Conservation (phyloP, 1,140 invertebrate species). For the Thaumetopoea pityocampa region DNA sequence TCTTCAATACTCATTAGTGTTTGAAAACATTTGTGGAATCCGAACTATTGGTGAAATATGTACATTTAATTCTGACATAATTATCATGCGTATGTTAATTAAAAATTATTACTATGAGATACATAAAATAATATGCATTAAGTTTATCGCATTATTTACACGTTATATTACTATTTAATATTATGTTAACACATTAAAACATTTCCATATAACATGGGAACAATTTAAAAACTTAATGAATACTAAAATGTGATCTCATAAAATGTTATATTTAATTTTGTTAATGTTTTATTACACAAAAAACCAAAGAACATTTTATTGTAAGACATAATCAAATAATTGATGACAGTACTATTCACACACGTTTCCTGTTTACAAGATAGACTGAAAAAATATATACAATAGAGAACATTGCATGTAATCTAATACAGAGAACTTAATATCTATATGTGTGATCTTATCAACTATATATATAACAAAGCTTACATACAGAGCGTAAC, state of each 20-base stretch:
- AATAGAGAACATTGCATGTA: slow-evolving; percentile 2
- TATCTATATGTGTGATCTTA: slow-evolving; percentile 37
- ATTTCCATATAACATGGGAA: too few relatives aligned
- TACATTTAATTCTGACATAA: background rate
- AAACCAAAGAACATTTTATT: slow-evolving; percentile 10
- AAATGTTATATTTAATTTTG: slow-evolving; percentile 17
- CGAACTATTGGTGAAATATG: too few relatives aligned
- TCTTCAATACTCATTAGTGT: too few relatives aligned
- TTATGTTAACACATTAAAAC: background rate
- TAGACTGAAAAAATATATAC: slow-evolving; percentile 2
- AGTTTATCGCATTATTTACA: too few relatives aligned
- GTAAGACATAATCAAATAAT: background rate
- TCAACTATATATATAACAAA: slow-evolving; percentile 33
- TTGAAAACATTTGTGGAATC: too few relatives aligned
- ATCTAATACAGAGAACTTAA: slow-evolving; percentile 6
- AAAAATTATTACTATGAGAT: background rate
- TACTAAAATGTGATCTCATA: slow-evolving; percentile 16
- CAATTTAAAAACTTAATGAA: slow-evolving; percentile 23
- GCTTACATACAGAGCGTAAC: slow-evolving; percentile 48
- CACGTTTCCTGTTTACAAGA: background rate
- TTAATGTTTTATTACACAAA: slow-evolving; percentile 24
- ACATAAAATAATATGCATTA: slow-evolving; percentile 12
- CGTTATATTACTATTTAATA: too few relatives aligned
- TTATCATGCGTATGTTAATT: slow-evolving; percentile 7
- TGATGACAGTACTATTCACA: slow-evolving; percentile 1